These are phyloP conservation scores for Menidia beryllina DNA, from an alignment of 2,113 vertebrate species.

Conservation along the genomic window DNA sequence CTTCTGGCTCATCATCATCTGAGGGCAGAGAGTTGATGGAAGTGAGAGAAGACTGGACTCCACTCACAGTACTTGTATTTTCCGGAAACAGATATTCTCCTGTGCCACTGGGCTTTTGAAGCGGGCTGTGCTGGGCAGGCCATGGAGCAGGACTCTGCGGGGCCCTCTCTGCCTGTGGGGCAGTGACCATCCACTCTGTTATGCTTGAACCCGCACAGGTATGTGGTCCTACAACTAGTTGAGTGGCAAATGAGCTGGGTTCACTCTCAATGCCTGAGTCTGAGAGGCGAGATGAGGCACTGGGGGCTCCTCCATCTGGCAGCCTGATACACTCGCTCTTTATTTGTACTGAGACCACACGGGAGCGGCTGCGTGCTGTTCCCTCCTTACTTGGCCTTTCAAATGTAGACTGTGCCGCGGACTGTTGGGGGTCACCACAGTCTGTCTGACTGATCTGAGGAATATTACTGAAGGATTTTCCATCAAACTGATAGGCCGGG, in stretches of 20 bases:
- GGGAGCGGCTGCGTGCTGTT: conserved; percentile 24
- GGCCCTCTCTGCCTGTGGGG: conserved; percentile 79
- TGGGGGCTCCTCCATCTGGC: conserved; percentile 80
- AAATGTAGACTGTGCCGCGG: conserved; percentile 47
- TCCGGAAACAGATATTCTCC: conserved; percentile 87
- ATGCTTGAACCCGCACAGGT: conserved; percentile 75
- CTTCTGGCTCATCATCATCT: conserved; percentile 93
- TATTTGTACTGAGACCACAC: conserved; percentile 53
- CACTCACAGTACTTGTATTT: conserved; percentile 91
- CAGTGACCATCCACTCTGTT: conserved; percentile 69
- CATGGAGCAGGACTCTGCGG: conserved; percentile 81
- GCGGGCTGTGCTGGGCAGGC: conserved; percentile 83
- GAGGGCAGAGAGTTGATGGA: conserved; percentile 97
- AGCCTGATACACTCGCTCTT: conserved; percentile 86
- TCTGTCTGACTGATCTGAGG: conserved; percentile 66
- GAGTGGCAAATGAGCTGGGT: conserved; percentile 92
- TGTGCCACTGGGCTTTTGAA: conserved; percentile 78
- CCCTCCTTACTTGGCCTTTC: conserved; percentile 52
- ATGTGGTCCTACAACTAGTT: conserved; percentile 81
- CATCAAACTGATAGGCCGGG: conserved; percentile 77
- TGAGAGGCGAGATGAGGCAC: conserved; percentile 91
- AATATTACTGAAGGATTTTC: conserved; percentile 46
- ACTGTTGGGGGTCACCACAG: conserved; percentile 52
- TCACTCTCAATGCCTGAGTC: conserved; percentile 98
- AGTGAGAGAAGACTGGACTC: conserved; percentile 96